Conservation (phyloP, 2,888 invertebrate genomes). For the Pantelozetes paolii region DNA sequence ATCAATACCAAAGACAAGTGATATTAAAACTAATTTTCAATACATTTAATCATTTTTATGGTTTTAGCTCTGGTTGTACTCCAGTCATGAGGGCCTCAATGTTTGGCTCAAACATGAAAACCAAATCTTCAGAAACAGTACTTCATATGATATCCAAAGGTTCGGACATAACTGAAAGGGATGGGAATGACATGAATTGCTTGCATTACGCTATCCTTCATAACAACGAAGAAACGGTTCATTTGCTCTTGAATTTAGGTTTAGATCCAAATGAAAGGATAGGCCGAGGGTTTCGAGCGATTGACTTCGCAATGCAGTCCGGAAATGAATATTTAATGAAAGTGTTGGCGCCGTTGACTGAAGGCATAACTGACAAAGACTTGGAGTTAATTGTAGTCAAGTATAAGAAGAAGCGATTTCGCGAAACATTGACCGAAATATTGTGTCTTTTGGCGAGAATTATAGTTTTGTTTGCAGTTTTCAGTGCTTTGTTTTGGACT, state of each 20-base stretch:
- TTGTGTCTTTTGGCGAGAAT: neutral
- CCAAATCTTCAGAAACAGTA: neutral
- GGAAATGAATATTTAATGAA: conserved; percentile 5
- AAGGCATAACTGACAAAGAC: neutral
- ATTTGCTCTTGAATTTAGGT: conserved; percentile 26
- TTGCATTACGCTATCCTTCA: conserved; percentile 20
- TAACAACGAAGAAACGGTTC: conserved; percentile 25
- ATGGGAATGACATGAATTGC: neutral
- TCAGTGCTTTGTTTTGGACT: neutral
- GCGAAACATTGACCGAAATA: neutral
- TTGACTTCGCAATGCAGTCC: neutral
- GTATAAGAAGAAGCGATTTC: neutral
- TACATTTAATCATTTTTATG: too few species aligned
- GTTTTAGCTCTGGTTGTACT: conserved; percentile 27
- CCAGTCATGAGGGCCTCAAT: conserved; percentile 28
- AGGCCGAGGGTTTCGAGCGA: neutral
- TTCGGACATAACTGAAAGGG: neutral
- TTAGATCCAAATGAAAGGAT: conserved; percentile 4
- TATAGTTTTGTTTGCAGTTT: neutral
- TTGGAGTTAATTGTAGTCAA: neutral
- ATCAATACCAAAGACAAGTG: neutral
- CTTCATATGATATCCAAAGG: conserved; percentile 13
- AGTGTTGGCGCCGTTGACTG: conserved; percentile 10
- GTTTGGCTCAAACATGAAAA: neutral
- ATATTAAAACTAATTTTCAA: too few species aligned